Evolutionary conservation across 2,113 vertebrate genomes (phyloP).

Genomic region (Ardeotis arabs): DNA sequence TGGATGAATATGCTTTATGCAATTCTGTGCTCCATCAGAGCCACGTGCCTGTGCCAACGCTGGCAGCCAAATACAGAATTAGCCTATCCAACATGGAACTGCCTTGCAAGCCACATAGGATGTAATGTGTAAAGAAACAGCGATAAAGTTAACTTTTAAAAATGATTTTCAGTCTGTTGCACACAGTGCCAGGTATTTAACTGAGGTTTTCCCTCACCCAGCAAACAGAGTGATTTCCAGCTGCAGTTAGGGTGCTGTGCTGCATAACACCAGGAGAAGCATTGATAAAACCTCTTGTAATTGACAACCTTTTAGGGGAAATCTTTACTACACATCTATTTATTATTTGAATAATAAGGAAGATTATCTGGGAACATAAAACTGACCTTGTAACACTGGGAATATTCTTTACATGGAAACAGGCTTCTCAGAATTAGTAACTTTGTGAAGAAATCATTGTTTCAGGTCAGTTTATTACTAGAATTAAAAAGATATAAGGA

Average conservation of each 20-base stretch:
- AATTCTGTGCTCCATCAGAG: not conserved
- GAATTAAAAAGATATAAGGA: not conserved
- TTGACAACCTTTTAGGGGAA: not conserved
- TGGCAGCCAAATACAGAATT: not conserved
- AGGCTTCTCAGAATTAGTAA: not conserved
- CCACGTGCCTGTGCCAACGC: rapidly evolving
- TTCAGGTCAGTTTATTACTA: not conserved
- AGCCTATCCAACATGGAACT: not conserved
- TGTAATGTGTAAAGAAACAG: rapidly evolving
- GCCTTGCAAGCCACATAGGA: not conserved
- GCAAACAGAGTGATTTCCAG: not conserved
- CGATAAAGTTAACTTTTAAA: not conserved
- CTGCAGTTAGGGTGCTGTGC: not conserved
- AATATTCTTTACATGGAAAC: rapidly evolving
- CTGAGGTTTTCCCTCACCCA: not conserved
- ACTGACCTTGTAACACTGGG: not conserved
- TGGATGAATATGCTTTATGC: not conserved
- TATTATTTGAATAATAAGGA: not conserved
- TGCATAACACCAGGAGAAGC: not conserved
- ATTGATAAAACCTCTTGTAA: not conserved
- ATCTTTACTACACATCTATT: not conserved
- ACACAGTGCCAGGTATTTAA: not conserved
- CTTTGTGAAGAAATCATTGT: not conserved
- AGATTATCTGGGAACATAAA: not conserved
- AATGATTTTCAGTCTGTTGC: not conserved